Evolutionary conservation across 2,113 vertebrate genomes (phyloP), one percentile per base, ranked within the genome.

Genomic region (Seriola quinqueradiata): DNA sequence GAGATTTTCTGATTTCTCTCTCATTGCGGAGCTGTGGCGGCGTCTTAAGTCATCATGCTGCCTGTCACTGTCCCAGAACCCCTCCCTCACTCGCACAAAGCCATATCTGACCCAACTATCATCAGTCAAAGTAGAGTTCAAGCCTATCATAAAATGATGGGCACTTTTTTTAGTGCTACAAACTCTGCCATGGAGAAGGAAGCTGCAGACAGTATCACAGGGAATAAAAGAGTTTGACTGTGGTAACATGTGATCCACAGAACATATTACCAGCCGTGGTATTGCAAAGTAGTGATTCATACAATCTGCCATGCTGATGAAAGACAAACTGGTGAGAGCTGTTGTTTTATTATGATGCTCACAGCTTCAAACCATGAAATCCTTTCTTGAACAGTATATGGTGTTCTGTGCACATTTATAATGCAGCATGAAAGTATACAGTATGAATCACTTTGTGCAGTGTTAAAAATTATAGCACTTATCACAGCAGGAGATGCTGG

Each of bases 271-370:
- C 46, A 55, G 28, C 52, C 11, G 32, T 40, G 14, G n/a, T 67
- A 55, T 75, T 67, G 16, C 52, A 46, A 78, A 16, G 64, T 66
- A 57, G 9, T 71, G 52, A 64, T 46, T 28, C 91, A 96, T 71
- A 94, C 96, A 79, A 91, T 96, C 57, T 96, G 97, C 96, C 8
- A 96, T 96, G 96, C 95, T 97, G 1, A 95, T 92, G 89, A 95
- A 95, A 90, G 95, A 96, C 66, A 87, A 82, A 67, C 95, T 96
- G 8, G 96, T 97, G 0, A 95, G 95, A 88, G 96, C 96, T 23
- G 95, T 96, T 40, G 96, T 98, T 92, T 98, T 98, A 96, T 94
- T 96, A 95, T 10, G 96, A 98, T 0, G 96, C 80, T 75, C 96
- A 97, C 95, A 3, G 95, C 92, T 69, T 75, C 19, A 48, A 55